These are phyloP conservation scores for Thereuonema tuberculata DNA, from an alignment of 1,140 invertebrate species.

Conservation along the genomic window DNA sequence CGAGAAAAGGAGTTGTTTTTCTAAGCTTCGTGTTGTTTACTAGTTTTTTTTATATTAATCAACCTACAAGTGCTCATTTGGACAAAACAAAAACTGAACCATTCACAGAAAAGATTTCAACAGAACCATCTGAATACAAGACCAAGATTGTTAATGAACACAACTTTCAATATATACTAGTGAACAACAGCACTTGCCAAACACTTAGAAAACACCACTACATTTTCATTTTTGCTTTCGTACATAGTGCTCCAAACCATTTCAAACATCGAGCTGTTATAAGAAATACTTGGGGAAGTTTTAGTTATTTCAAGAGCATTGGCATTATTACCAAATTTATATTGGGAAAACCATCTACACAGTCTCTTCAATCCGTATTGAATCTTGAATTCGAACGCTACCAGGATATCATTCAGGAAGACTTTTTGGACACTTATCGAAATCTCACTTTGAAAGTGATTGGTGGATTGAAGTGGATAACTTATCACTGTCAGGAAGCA, in stretches of 20 bases:
- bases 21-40: too few relatives aligned
- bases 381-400: conserved; percentile 24
- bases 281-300: conserved; percentile 14
- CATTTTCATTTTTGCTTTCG: conserved; percentile 8
- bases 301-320: not conserved
- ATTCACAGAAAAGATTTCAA: too few relatives aligned
- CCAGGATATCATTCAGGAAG: conserved; percentile 30
- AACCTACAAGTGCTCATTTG: too few relatives aligned
- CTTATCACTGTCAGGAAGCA: conserved; percentile 22
- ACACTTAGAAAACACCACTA: too few relatives aligned
- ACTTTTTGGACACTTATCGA: conserved; percentile 30
- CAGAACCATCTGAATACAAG: too few relatives aligned
- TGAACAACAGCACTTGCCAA: too few relatives aligned
- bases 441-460: conserved; percentile 34
- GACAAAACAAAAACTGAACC: too few relatives aligned
- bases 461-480: conserved; percentile 26
- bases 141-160: too few relatives aligned
- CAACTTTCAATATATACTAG: too few relatives aligned
- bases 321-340: not conserved
- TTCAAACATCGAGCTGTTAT: conserved; percentile 6
- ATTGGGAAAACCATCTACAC: not conserved
- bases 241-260: not conserved
- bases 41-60: too few relatives aligned
- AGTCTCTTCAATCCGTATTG: conserved; percentile 13
- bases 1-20: too few relatives aligned